Percentiles rank a stretch among this genome's conserved stretches.
phyloP scores from a whole-genome alignment of 2,113 vertebrate species.

The Gulo gulo region DNA sequence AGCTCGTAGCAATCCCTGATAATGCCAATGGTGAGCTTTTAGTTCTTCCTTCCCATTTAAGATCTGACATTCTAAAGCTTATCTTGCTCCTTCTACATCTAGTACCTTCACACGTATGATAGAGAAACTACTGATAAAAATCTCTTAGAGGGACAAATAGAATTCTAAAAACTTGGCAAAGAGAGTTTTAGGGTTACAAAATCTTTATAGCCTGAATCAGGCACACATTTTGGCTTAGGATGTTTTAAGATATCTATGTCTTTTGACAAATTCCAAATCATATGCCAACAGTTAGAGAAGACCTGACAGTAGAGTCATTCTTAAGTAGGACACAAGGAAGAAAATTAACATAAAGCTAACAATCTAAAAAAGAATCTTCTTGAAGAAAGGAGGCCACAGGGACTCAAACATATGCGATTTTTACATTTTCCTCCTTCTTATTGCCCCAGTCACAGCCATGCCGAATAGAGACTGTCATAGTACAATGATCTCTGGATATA shows the following conservation, averaged over 20 bases:
- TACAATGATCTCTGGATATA: not conserved
- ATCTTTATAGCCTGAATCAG: not conserved
- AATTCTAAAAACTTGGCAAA: conserved; percentile 37
- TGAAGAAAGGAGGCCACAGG: not conserved
- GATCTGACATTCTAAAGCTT: not conserved
- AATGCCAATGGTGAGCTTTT: conserved; percentile 43
- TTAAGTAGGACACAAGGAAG: not conserved
- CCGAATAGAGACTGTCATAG: not conserved
- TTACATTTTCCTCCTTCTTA: not conserved
- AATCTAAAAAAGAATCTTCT: not conserved
- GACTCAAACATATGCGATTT: not conserved
- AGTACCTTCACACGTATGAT: conserved; percentile 28
- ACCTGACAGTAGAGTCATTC: not conserved
- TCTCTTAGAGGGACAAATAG: not conserved
- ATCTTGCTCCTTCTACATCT: not conserved
- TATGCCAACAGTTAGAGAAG: not conserved
- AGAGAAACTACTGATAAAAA: conserved; percentile 17
- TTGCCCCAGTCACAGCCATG: not conserved
- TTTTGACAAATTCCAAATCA: not conserved
- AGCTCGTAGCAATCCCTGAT: conserved; percentile 49
- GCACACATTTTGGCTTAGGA: not conserved
- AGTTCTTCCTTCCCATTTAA: conserved; percentile 57
- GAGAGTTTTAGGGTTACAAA: not conserved
- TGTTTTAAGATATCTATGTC: not conserved
- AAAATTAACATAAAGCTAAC: not conserved